Evolutionary conservation across 2,888 invertebrate genomes (phyloP), one percentile per base, ranked within the genome.

Genomic region (Ethmia dodecea): DNA sequence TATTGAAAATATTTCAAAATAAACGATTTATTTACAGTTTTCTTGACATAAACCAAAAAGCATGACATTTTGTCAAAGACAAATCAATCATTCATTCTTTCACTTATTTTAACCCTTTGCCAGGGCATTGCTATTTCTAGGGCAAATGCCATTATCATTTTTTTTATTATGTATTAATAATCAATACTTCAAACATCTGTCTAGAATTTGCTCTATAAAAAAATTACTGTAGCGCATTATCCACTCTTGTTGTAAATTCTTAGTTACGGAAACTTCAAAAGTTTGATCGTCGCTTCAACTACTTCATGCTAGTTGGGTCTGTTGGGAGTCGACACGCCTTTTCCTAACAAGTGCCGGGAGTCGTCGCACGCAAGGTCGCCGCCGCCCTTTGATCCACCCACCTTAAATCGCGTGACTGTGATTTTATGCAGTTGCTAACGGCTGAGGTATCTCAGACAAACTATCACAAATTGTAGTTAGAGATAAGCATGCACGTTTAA

Each of bases 341-440:
- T 86, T 79, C 79, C 79, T 86, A 83, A 84, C 80, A 83, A 84
- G 78, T 80, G 79, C 73, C 84, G 79, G 78, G 83, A 83, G 80
- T 84, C 76, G 84, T 79, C 76, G 68, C 71, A 75, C 76, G 69
- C 84, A 81, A 83, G 80, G 80, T 64, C 78, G 75, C 81, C 57
- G 83, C 83, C 83, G 84, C 83, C 84, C 83, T 83, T 84, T 78
- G 84, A 83, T 84, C 86, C 84, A 86, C 86, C 84, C 86, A 86
- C 86, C 78, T 79, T 70, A 74, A 71, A 73, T 79, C 75, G 79
- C 79, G 78, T 80, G 78, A 81, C 80, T 72, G 57, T 55, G 69
- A 71, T 73, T 77, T 72, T 60, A 72, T 65, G 70, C 74, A 73
- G 64, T 64, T 67, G 51, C 52, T 64, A 60, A 65, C 43, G 54